These are phyloP conservation scores for Medauroidea extradentata DNA, from an alignment of 1,140 invertebrate genomes.

Conservation along the genomic window DNA sequence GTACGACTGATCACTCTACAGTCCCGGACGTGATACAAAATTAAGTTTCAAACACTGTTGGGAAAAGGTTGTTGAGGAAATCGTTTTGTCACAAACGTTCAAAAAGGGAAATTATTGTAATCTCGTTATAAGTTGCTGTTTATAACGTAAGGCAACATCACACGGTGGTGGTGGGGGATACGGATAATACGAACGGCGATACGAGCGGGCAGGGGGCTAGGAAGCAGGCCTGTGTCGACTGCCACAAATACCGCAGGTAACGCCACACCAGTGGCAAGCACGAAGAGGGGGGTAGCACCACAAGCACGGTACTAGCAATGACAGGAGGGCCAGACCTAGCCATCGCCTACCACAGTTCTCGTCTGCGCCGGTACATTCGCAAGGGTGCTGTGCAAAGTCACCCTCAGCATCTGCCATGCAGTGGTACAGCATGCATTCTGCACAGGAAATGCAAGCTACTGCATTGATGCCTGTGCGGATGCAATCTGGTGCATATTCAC, in stretches of 20 bases:
- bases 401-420: constrained; percentile 83
- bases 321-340: constrained; percentile 79
- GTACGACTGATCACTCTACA: not conserved
- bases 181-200: no score
- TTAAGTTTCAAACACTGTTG: not conserved
- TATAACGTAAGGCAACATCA: not conserved
- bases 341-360: constrained; percentile 61
- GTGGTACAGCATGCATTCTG: constrained; percentile 85
- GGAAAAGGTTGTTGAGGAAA: not conserved
- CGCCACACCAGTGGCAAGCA: constrained; percentile 77
- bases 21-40: not conserved
- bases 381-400: constrained; percentile 75
- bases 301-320: constrained; percentile 84
- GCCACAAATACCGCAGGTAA: constrained; percentile 74
- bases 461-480: constrained; percentile 74
- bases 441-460: constrained; percentile 79
- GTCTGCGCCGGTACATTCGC: constrained; percentile 58
- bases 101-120: not conserved
- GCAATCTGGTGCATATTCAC: constrained; percentile 84
- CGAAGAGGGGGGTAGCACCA: constrained; percentile 87
- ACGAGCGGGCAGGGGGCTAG: constrained; percentile 33
- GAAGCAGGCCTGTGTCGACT: constrained; percentile 68
- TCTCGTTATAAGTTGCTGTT: not conserved
- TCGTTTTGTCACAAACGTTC: not conserved
- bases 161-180: not conserved